phyloP scores from a whole-genome alignment of 2,888 invertebrate species.

The Diarsia brunnea region DNA sequence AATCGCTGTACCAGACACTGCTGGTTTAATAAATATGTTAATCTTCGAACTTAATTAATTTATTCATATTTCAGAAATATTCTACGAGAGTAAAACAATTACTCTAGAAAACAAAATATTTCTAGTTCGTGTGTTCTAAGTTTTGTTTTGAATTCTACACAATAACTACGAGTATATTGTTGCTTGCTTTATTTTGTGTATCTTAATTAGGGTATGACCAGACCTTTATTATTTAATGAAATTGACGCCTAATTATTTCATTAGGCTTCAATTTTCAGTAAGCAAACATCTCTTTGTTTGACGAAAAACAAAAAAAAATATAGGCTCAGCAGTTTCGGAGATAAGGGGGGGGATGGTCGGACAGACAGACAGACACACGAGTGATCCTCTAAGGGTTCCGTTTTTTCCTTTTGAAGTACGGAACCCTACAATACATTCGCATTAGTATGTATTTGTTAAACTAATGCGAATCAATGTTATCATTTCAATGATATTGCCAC shows the following conservation, averaged over 20 bases:
- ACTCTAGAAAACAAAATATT: slow-evolving; percentile 36
- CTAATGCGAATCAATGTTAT: background rate
- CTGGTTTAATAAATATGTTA: slow-evolving; percentile 44
- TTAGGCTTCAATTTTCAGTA: background rate
- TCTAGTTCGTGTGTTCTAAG: too few relatives aligned
- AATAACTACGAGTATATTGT: slow-evolving; percentile 11
- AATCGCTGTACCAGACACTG: background rate
- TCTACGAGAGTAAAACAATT: slow-evolving; percentile 21
- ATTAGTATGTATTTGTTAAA: background rate
- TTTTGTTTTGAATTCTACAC: slow-evolving; percentile 4
- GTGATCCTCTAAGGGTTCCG: too few relatives aligned
- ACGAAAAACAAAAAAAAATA: background rate
- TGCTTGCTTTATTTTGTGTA: slow-evolving; percentile 20
- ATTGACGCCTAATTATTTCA: background rate
- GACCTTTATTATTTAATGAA: slow-evolving; percentile 12
- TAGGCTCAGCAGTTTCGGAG: too few relatives aligned
- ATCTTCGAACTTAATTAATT: slow-evolving; percentile 48
- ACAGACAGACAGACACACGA: too few relatives aligned
- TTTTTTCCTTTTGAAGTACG: too few relatives aligned
- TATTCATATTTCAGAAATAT: slow-evolving; percentile 36
- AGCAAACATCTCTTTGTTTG: background rate
- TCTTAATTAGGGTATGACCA: slow-evolving; percentile 9
- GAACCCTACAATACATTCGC: too few relatives aligned
- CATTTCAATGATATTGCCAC: background rate
- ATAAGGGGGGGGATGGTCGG: too few relatives aligned